Conservation (phyloP, 2,888 invertebrate genomes). For the Loripinus fragilis region DNA sequence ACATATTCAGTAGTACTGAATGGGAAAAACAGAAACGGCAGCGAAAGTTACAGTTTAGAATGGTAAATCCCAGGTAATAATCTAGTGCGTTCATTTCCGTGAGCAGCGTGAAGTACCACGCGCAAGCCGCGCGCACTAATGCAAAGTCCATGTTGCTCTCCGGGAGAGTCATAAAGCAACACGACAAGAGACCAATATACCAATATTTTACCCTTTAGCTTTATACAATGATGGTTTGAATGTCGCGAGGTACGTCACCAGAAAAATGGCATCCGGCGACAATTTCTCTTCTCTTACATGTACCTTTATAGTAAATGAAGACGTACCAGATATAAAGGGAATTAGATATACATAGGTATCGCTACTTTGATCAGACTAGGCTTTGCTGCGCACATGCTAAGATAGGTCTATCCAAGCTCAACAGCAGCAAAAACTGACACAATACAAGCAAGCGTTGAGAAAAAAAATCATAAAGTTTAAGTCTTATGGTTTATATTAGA, state of each 20-base stretch:
- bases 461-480: too few species aligned
- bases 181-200: slow-evolving; percentile 20
- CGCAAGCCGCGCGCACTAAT: slow-evolving; percentile 50
- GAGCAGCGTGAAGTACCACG: slow-evolving; percentile 33
- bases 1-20: slow-evolving; percentile 39
- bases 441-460: too few species aligned
- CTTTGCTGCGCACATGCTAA: too few species aligned
- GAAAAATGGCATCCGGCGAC: slow-evolving; percentile 4
- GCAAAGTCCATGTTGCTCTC: slow-evolving; percentile 59
- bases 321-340: too few species aligned
- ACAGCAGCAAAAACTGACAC: too few species aligned
- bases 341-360: too few species aligned
- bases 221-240: slow-evolving; percentile 4
- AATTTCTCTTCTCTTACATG: neutral
- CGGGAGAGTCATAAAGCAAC: slow-evolving; percentile 32
- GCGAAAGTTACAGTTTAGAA: slow-evolving; percentile 33
- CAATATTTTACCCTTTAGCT: slow-evolving; percentile 13
- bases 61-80: slow-evolving; percentile 31
- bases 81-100: slow-evolving; percentile 47
- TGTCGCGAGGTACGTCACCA: neutral
- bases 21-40: slow-evolving; percentile 56
- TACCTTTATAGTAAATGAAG: neutral
- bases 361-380: too few species aligned
- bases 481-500: too few species aligned
- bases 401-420: too few species aligned